Base-by-base conservation (phyloP, 2,113 vertebrate genomes). In the Anser brachyrhynchus region DNA sequence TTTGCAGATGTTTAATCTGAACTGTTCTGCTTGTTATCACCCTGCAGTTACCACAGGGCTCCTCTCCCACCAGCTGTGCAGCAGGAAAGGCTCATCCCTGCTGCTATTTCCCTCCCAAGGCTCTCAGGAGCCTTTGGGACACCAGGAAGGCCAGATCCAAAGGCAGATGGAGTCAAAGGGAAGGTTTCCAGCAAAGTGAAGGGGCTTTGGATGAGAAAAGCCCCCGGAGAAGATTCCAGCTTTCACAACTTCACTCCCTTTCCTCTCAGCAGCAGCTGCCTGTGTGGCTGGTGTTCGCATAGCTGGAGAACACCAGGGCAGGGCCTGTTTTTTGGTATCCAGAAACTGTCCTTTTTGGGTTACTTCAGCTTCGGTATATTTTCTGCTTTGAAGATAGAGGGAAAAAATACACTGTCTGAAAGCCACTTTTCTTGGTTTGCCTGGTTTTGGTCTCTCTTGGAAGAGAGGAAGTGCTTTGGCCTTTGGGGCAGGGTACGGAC, bases 301-400 rank as follows among this genome's bases (percentile, higher is more conserved):
- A 92, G 62, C 35, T 79, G 77, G 86, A 82, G 77, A 93, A 22
- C 69, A 92, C 90, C 88, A 62, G 37, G 49, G 61, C 28, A 61
- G 33, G 49, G 28, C 31, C 89, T 80, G 18, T 39, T 22, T 92
- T 93, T 44, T 10, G 1, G 26, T 39, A n/a, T 16, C 25, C 44
- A 73, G 55, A 78, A 87, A 44, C 5, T 2, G 8, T 43, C 28
- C 37, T 84, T 96, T 90, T 55, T 1, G 1, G 26, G 65, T 87
- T 41, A 51, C 44, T 93, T 84, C 61, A 61, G 91, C 94, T 96
- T 94, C 92, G 25, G 17, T 49, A 20, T 84, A 64, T 87, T 92
- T 94, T 92, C 80, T 61, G 26, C 4, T 1, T 2, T 37, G 15
- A 13, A 70, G 35, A 49, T 26, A 58, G 65, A 51, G 4, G 77